Evolutionary conservation across 2,888 invertebrate species (phyloP).

Genomic region (Drosophila subquinaria): DNA sequence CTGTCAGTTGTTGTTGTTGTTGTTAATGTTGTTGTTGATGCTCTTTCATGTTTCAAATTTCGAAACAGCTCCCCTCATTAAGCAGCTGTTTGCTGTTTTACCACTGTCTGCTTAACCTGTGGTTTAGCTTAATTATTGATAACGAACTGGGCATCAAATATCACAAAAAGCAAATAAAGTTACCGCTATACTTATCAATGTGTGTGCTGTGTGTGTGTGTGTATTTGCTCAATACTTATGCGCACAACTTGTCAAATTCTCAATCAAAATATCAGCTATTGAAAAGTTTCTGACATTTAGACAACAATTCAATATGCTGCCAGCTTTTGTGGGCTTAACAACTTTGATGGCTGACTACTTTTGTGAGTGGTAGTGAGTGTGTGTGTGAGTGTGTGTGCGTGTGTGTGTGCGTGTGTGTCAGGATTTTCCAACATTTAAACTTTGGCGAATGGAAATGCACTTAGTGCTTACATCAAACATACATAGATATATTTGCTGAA

Average conservation of each 20-base stretch:
- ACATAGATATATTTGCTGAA: background rate
- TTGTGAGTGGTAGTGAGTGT: constrained; percentile 4
- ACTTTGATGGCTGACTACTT: constrained; percentile 17
- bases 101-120: constrained; percentile 42
- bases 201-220: background rate
- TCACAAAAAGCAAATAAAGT: constrained; percentile 30
- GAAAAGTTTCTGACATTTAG: constrained; percentile 37
- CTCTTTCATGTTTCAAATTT: constrained; percentile 66
- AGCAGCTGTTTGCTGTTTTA: constrained; percentile 60
- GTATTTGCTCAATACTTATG: constrained; percentile 35
- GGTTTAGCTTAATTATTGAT: constrained; percentile 67
- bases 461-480: constrained; percentile 13
- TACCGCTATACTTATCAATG: constrained; percentile 1
- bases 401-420: constrained; percentile 2
- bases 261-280: constrained; percentile 39
- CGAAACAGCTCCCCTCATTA: constrained; percentile 37
- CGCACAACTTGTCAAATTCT: constrained; percentile 27
- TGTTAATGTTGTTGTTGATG: constrained; percentile 33
- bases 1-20: constrained; percentile 1
- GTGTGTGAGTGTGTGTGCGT: constrained; percentile 5
- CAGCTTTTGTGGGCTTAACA: constrained; percentile 26
- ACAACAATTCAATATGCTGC: constrained; percentile 30
- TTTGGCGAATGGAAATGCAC: constrained; percentile 23
- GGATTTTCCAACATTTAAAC: constrained; percentile 11
- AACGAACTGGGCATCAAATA: constrained; percentile 44